Evolutionary conservation across 2,888 invertebrate species (phyloP).

Genomic region (Drosophila stalkeri): DNA sequence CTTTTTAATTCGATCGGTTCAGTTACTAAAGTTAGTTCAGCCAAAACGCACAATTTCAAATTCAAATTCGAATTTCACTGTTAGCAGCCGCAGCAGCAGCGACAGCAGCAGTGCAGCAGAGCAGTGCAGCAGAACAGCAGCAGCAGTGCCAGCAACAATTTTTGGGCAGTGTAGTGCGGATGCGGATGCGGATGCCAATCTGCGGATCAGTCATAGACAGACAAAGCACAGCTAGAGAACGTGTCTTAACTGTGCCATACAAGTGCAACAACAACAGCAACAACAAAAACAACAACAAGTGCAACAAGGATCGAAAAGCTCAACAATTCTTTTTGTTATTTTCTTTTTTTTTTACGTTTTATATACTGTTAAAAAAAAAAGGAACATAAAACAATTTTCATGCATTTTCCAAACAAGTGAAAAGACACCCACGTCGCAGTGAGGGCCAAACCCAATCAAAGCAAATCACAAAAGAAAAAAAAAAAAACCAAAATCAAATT

Average conservation of each 20-base stretch:
- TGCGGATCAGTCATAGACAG: constrained; percentile 37
- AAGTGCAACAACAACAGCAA: constrained; percentile 20
- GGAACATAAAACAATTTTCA: constrained; percentile 10
- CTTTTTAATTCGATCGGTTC: constrained; percentile 85
- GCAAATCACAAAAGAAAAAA: neutral
- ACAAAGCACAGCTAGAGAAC: constrained; percentile 12
- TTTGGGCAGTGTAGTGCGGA: constrained; percentile 21
- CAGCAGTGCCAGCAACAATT: constrained; percentile 3
- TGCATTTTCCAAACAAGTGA: constrained; percentile 9
- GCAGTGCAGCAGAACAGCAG: constrained; percentile 1
- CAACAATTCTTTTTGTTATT: constrained; percentile 13
- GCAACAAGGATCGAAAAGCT: constrained; percentile 45
- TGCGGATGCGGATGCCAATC: constrained; percentile 32
- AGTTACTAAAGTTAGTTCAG: constrained; percentile 83
- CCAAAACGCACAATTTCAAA: constrained; percentile 77
- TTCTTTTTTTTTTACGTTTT: constrained; percentile 28
- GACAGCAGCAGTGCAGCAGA: constrained; percentile 28
- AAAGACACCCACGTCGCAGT: neutral
- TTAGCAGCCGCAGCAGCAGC: constrained; percentile 26
- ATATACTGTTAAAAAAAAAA: neutral
- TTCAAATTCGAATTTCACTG: constrained; percentile 40
- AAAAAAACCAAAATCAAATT: neutral
- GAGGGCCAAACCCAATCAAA: neutral
- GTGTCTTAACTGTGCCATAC: constrained; percentile 5
- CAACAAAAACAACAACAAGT: constrained; percentile 20